Base-by-base conservation (phyloP, 1,140 invertebrate genomes). In the Drosophila kepulauana region DNA sequence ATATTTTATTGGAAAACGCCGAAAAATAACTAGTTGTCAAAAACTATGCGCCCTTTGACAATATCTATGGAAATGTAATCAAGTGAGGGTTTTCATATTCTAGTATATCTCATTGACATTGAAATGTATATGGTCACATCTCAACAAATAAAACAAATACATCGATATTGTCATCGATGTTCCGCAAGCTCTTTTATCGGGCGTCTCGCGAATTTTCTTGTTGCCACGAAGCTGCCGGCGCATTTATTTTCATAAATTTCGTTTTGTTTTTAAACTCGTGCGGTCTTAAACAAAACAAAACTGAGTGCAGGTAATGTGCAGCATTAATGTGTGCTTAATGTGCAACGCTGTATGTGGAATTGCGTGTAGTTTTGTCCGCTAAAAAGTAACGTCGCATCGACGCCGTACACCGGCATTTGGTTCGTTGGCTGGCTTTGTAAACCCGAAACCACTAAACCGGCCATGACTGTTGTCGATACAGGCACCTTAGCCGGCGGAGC, bases 381-480 rank as follows among this genome's bases (percentile, higher is more conserved):
- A 66, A 56, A 57, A 62, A 69, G 51, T 38, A 69, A 62, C 48
- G 20, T 62, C 20, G 20, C 38, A 43, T 13, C 7, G 48, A 63
- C 45, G 46, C 48, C 56, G 56, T 7, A 38, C 56, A 61, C 75
- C 75, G 75, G 75, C 70, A 64, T 77, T 74, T 77, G 10, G 35
- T 38, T 38, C 7, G n/a, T 54, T 51, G n/a, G 7, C 38, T 48
- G 25, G 20, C 51, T 25, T 48, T 28, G 8, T 51, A 33, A 10
- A 10, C 35, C 38, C 28, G 3, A 63, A 33, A 35, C 58, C 68
- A 52, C 48, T 48, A 65, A 16, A 65, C 11, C 61, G 56, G 65
- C 35, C 48, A 91, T 91, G 81, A 79, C 79, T 70, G 72, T 89
- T 70, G 72, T 86, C 65, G 89, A 91, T 58, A 72, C 61, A 68